Percentiles rank a stretch among this genome's conserved stretches.
phyloP scores from a whole-genome alignment of 2,888 invertebrate genomes.

The Smittia sp. region DNA sequence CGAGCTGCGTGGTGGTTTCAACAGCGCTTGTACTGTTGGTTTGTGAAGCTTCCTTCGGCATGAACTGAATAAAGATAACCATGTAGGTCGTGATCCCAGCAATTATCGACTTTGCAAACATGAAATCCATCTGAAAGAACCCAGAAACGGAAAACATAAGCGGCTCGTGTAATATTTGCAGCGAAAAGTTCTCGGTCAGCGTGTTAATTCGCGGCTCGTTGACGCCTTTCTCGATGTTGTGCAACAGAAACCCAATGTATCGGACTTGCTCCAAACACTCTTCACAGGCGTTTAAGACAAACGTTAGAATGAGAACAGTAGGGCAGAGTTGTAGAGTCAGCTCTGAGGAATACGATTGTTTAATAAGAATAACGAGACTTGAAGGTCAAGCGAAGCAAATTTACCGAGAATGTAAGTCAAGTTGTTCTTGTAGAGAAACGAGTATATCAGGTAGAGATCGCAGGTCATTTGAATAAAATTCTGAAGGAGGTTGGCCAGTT shows the following conservation, averaged over 20 bases:
- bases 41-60: slow-evolving; percentile 45
- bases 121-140: slow-evolving; percentile 44
- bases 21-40: not conserved
- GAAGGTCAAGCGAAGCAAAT: not conserved
- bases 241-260: slow-evolving; percentile 42
- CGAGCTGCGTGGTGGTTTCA: not conserved
- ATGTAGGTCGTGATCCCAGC: slow-evolving; percentile 44
- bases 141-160: slow-evolving; percentile 43
- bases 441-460: slow-evolving; percentile 43
- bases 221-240: slow-evolving; percentile 42
- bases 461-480: slow-evolving; percentile 44
- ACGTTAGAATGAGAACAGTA: slow-evolving; percentile 38
- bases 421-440: slow-evolving; percentile 41
- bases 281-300: slow-evolving; percentile 42
- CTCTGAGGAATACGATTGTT: not conserved
- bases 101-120: slow-evolving; percentile 43
- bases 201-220: slow-evolving; percentile 34
- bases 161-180: slow-evolving; percentile 43
- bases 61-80: slow-evolving; percentile 45
- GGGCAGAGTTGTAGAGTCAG: slow-evolving; percentile 30
- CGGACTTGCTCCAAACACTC: slow-evolving; percentile 42
- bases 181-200: slow-evolving; percentile 43
- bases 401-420: slow-evolving; percentile 41
- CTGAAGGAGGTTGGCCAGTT: slow-evolving; percentile 43
- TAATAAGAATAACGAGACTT: not conserved